phyloP scores from a whole-genome alignment of 2,888 invertebrate genomes.

The Tethea ocularis region DNA sequence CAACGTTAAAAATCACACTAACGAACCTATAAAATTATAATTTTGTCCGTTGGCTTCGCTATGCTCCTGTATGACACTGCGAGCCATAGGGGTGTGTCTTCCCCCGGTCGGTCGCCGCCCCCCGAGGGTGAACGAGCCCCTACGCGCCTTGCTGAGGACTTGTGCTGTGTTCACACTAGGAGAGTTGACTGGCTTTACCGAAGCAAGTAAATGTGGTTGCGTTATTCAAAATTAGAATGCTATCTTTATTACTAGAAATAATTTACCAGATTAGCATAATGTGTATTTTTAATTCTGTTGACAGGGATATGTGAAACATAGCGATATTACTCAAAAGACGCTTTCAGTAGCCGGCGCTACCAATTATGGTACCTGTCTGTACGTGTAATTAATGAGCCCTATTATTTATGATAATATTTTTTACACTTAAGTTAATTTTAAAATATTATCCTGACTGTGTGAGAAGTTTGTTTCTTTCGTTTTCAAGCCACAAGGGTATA shows the following conservation, averaged over 20 bases:
- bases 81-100: constrained; percentile 75
- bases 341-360: too few species aligned
- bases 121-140: constrained; percentile 57
- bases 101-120: constrained; percentile 59
- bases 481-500: too few species aligned
- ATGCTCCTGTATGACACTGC: constrained; percentile 51
- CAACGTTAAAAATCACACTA: neutral
- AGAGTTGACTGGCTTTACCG: neutral
- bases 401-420: too few species aligned
- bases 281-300: too few species aligned
- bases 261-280: too few species aligned
- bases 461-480: too few species aligned
- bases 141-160: constrained; percentile 48
- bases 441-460: too few species aligned
- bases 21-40: constrained; percentile 12
- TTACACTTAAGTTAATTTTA: too few species aligned
- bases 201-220: neutral
- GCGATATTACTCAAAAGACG: too few species aligned
- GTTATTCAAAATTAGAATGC: neutral
- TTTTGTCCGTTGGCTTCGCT: neutral
- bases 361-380: too few species aligned
- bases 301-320: too few species aligned
- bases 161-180: constrained; percentile 51
- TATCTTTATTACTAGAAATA: neutral
- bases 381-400: too few species aligned